These are phyloP conservation scores for Ormia ochracea DNA, from an alignment of 2,888 invertebrate species.

Conservation along the genomic window DNA sequence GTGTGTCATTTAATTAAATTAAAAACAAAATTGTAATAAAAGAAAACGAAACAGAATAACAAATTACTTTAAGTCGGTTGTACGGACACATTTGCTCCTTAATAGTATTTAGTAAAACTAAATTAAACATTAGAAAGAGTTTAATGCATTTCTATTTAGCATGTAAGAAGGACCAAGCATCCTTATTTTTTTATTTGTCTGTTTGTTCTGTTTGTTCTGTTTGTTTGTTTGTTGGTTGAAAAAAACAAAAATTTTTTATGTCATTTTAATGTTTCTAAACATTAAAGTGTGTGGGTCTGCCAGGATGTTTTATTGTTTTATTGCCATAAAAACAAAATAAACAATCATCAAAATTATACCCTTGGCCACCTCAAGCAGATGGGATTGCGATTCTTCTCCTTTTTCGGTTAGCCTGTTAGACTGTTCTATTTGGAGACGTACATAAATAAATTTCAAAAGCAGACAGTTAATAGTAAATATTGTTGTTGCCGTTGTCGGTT, in stretches of 20 bases:
- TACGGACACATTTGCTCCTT: neutral
- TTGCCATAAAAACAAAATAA: conserved; percentile 58
- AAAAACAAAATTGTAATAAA: neutral
- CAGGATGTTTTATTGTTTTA: conserved; percentile 12
- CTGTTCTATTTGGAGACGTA: conserved; percentile 27
- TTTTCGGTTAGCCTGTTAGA: conserved; percentile 22
- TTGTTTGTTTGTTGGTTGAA: no score
- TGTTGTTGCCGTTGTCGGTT: conserved; percentile 29
- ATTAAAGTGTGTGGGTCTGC: conserved; percentile 19
- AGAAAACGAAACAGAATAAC: neutral
- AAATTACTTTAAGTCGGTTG: neutral
- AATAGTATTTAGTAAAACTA: neutral
- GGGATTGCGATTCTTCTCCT: conserved; percentile 7
- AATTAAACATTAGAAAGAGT: conserved; percentile 29
- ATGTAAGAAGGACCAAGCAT: neutral
- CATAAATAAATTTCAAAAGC: conserved; percentile 44
- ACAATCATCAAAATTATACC: conserved; percentile 62
- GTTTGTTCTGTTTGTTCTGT: no score
- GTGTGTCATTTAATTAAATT: conserved; percentile 49
- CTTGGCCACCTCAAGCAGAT: conserved; percentile 59
- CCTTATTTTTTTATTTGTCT: no score
- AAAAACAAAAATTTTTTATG: conserved; percentile 19
- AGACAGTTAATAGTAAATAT: conserved; percentile 45
- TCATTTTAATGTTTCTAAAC: conserved; percentile 56
- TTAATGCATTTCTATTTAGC: conserved; percentile 6